Evolutionary conservation across 1,140 invertebrate genomes (phyloP).

Genomic region (Lanistes nyassanus): DNA sequence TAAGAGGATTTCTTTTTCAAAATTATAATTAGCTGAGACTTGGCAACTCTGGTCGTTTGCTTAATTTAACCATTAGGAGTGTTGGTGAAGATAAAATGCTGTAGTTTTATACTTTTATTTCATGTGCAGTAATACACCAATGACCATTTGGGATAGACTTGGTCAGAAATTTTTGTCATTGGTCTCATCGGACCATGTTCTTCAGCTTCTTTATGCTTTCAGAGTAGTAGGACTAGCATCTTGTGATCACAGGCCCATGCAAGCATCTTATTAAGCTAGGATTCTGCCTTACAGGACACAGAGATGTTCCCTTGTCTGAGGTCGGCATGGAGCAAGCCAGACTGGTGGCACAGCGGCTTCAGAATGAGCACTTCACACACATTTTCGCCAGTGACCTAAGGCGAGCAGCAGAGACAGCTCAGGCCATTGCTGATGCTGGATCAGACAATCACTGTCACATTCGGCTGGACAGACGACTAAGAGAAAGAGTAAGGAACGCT

Average conservation of each 20-base stretch:
- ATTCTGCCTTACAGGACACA: slow-evolving; percentile 54
- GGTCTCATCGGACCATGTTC: neutral
- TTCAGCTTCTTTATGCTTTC: neutral
- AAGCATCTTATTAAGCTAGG: neutral
- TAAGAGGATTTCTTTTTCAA: neutral
- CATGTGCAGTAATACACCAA: too few species aligned
- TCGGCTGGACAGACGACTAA: slow-evolving; percentile 51
- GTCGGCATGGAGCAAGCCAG: slow-evolving; percentile 57
- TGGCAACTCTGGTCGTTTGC: too few species aligned
- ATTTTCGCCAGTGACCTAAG: slow-evolving; percentile 63
- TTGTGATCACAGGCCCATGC: neutral
- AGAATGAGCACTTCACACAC: slow-evolving; percentile 62
- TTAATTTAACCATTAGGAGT: slow-evolving; percentile 7
- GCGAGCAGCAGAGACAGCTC: slow-evolving; percentile 58
- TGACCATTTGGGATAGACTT: too few species aligned
- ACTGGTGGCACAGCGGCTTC: slow-evolving; percentile 53
- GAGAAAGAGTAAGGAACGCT: slow-evolving; percentile 61
- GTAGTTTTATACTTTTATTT: too few species aligned
- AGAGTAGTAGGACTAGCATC: neutral
- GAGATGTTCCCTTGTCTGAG: slow-evolving; percentile 60
- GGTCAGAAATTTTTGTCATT: too few species aligned
- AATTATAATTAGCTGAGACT: too few species aligned
- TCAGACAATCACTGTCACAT: slow-evolving; percentile 38
- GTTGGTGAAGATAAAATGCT: slow-evolving; percentile 1
- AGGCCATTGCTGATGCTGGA: slow-evolving; percentile 50